These are phyloP conservation scores for Tetranychus truncatus DNA, from an alignment of 2,888 invertebrate genomes.

Conservation along the genomic window DNA sequence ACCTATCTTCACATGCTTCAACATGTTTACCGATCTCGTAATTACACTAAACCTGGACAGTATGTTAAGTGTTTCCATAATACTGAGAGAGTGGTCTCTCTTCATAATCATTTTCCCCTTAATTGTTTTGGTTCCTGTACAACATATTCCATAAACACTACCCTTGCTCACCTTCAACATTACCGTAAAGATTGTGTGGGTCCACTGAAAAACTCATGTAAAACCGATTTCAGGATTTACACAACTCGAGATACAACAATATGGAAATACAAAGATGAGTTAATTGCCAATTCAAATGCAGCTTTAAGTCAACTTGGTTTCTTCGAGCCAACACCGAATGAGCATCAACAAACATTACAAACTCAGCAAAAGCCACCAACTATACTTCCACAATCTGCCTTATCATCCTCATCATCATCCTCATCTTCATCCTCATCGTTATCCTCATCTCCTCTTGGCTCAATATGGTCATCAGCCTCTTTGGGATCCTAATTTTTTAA, in stretches of 20 bases:
- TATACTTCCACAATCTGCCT: not conserved
- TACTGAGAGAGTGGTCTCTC: slow-evolving; percentile 63
- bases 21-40: slow-evolving; percentile 69
- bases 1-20: slow-evolving; percentile 79
- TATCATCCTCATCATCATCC: not conserved
- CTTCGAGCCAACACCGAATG: not conserved
- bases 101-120: slow-evolving; percentile 81
- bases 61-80: slow-evolving; percentile 87
- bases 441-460: not conserved
- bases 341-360: not conserved
- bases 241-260: slow-evolving; percentile 65
- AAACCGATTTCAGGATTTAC: slow-evolving; percentile 55
- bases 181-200: slow-evolving; percentile 81
- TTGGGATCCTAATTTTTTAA: not conserved
- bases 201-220: slow-evolving; percentile 60
- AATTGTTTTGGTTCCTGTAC: slow-evolving; percentile 64
- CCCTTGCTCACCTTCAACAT: slow-evolving; percentile 72
- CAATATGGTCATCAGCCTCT: not conserved
- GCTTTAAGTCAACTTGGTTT: slow-evolving; percentile 3
- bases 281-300: slow-evolving; percentile 36
- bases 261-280: slow-evolving; percentile 64
- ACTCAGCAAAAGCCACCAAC: not conserved
- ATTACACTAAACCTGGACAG: slow-evolving; percentile 78
- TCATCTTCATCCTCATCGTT: not conserved
- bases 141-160: slow-evolving; percentile 60